These are phyloP conservation scores for Eclectus roratus DNA, from an alignment of 2,113 vertebrate species.

Conservation along the genomic window DNA sequence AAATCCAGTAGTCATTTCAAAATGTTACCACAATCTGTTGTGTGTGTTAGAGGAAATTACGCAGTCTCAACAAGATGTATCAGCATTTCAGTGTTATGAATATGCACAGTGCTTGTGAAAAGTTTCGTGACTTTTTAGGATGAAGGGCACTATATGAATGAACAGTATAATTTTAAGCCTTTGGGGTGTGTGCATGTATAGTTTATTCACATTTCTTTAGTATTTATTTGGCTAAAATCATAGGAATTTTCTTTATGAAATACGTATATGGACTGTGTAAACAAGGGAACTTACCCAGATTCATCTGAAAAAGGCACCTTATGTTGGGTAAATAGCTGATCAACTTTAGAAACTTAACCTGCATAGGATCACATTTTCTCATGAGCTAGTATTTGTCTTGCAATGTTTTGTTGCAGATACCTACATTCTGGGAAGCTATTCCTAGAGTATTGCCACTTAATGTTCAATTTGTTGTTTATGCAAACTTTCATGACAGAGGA, in stretches of 20 bases:
- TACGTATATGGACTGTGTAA: background rate
- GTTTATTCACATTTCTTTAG: background rate
- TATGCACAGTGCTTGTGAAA: background rate
- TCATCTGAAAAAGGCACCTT: background rate
- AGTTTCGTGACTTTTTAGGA: background rate
- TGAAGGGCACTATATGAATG: background rate
- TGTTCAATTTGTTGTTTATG: background rate
- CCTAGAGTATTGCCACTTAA: background rate
- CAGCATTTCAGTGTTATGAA: background rate
- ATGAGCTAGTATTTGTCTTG: background rate
- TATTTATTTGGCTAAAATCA: background rate
- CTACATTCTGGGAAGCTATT: background rate
- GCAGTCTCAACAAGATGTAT: background rate
- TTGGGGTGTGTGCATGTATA: background rate
- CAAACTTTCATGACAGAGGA: background rate
- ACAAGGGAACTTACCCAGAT: background rate
- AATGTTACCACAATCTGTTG: background rate
- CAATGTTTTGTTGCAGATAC: background rate
- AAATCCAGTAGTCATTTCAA: background rate
- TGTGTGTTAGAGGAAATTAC: background rate
- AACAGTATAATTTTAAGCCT: background rate
- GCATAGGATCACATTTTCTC: background rate
- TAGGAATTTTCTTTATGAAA: background rate
- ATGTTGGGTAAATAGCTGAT: background rate
- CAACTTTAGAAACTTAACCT: background rate